phyloP scores from a whole-genome alignment of 2,888 invertebrate species.

The Chymomyza fuscimana region DNA sequence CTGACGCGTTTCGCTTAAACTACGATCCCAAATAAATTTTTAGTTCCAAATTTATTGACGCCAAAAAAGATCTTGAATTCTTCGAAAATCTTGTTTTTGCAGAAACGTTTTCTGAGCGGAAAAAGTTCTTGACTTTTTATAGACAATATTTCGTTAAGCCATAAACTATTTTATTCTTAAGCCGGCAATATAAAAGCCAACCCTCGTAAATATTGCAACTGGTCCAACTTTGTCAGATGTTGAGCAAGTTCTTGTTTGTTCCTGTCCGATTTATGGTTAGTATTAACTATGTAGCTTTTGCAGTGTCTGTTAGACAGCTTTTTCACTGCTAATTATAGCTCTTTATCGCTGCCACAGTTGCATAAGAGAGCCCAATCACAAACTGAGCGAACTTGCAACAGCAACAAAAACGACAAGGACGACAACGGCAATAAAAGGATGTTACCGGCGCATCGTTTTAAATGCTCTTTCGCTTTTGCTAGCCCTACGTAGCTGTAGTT shows the following conservation, averaged over 20 bases:
- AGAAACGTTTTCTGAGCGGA: too few species aligned
- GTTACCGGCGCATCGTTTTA: constrained; percentile 23
- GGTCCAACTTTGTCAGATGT: not conserved
- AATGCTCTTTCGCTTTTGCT: constrained; percentile 8
- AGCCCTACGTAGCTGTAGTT: not conserved
- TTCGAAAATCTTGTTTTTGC: too few species aligned
- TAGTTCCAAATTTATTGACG: too few species aligned
- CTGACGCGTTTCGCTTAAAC: too few species aligned
- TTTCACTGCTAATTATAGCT: constrained; percentile 53
- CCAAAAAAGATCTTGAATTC: too few species aligned
- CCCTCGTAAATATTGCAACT: too few species aligned
- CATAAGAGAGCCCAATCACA: not conserved
- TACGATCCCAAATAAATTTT: too few species aligned
- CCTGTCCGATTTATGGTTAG: constrained; percentile 11
- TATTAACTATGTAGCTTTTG: constrained; percentile 20
- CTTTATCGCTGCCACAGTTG: constrained; percentile 25
- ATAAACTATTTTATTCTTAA: too few species aligned
- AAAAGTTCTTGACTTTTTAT: too few species aligned
- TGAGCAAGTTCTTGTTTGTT: constrained; percentile 11
- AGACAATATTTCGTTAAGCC: too few species aligned
- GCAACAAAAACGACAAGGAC: constrained; percentile 11
- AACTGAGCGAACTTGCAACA: constrained; percentile 14
- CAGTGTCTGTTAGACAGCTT: constrained; percentile 31
- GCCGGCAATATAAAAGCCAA: too few species aligned
- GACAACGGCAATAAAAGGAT: constrained; percentile 32